These are phyloP conservation scores for Brachionus koreanus DNA, from an alignment of 1,140 invertebrate genomes.

Conservation along the genomic window DNA sequence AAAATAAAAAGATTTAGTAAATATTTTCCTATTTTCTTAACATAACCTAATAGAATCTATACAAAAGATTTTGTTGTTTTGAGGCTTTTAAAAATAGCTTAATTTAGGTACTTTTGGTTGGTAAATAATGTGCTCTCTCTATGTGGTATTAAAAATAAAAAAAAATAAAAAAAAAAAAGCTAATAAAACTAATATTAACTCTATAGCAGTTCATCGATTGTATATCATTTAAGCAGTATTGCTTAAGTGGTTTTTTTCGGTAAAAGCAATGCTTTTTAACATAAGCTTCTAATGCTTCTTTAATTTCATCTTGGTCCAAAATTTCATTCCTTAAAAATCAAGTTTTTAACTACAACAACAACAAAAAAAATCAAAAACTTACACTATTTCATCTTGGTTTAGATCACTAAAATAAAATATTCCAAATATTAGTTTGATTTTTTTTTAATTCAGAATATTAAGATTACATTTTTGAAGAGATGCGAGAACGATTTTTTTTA, in stretches of 20 bases:
- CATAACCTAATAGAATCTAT: too few relatives aligned
- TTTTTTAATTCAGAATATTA: background rate
- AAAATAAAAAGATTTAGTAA: too few relatives aligned
- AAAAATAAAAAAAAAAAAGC: background rate
- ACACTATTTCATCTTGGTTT: background rate
- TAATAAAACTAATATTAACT: constrained; percentile 1
- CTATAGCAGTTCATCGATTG: constrained; percentile 15
- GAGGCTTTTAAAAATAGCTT: background rate
- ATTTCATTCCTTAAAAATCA: background rate
- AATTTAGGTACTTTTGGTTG: too few relatives aligned
- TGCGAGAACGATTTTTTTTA: background rate
- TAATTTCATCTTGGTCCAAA: background rate
- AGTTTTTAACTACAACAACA: background rate
- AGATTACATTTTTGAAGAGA: constrained; percentile 27
- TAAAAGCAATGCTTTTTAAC: constrained; percentile 1
- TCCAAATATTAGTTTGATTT: background rate
- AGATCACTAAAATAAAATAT: background rate
- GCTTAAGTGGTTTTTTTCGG: background rate
- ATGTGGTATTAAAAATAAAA: background rate
- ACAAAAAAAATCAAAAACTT: background rate
- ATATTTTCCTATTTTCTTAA: too few relatives aligned
- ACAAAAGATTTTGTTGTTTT: background rate
- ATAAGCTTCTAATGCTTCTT: background rate
- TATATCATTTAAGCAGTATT: background rate
- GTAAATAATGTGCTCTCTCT: background rate